A percentile compares a stretch with the other conserved stretches of the same genome.
Evolutionary conservation across 2,888 invertebrate genomes (phyloP).

Genomic region (Oscheius sp.): DNA sequence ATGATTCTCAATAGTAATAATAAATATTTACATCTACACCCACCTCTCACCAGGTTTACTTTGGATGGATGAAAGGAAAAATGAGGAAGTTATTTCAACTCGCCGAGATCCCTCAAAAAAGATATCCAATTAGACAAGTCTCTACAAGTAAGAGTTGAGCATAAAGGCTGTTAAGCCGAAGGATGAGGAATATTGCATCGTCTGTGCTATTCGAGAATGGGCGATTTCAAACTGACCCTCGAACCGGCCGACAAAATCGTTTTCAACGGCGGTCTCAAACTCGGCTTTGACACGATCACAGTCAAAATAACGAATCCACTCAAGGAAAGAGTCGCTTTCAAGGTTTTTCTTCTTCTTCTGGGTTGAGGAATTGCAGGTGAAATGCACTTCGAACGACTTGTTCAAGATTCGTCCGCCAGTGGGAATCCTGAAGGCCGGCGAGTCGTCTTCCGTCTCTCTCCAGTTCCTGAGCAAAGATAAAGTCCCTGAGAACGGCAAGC

Average conservation of each 20-base stretch:
- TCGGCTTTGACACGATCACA: slow-evolving; percentile 35
- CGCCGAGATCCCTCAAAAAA: too few relatives aligned
- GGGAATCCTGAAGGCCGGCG: slow-evolving; percentile 39
- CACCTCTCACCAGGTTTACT: too few relatives aligned
- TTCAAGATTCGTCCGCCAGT: slow-evolving; percentile 61
- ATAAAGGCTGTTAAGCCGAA: too few relatives aligned
- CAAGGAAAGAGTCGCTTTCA: slow-evolving; percentile 48
- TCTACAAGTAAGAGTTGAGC: too few relatives aligned
- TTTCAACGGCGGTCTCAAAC: slow-evolving; percentile 51
- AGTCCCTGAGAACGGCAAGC: slow-evolving; percentile 57
- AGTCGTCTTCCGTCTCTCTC: slow-evolving; percentile 27
- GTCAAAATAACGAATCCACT: slow-evolving; percentile 54
- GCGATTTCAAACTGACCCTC: slow-evolving; percentile 39
- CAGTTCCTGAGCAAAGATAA: slow-evolving; percentile 49
- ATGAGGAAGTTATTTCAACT: too few relatives aligned
- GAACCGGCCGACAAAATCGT: slow-evolving; percentile 49
- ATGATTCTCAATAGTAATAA: too few relatives aligned
- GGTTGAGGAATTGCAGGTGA: slow-evolving; percentile 44
- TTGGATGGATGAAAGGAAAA: too few relatives aligned
- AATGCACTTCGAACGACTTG: slow-evolving; percentile 63
- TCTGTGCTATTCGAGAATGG: slow-evolving; percentile 12
- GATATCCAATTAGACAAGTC: too few relatives aligned
- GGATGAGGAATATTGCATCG: too few relatives aligned
- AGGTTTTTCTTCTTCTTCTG: too few relatives aligned
- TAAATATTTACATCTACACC: too few relatives aligned